phyloP scores from a whole-genome alignment of 1,140 invertebrate genomes.

The Drosophila rufa region DNA sequence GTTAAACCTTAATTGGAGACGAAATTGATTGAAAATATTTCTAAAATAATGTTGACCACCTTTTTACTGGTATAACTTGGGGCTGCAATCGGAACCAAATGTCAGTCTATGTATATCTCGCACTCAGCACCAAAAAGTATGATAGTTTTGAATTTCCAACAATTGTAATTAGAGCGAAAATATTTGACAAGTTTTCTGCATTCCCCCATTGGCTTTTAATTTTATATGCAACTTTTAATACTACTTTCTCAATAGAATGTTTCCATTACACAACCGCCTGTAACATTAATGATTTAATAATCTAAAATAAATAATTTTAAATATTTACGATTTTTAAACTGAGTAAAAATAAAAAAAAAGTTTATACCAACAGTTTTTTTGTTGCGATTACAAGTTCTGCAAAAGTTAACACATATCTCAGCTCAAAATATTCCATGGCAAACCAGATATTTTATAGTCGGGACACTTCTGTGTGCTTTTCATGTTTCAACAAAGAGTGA shows the following conservation, averaged over 20 bases:
- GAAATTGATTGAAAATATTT: too few relatives aligned
- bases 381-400: not conserved
- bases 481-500: conserved; percentile 22
- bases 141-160: not conserved
- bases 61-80: too few relatives aligned
- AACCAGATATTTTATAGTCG: conserved; percentile 11
- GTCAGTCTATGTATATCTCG: too few relatives aligned
- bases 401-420: not conserved
- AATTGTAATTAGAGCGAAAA: too few relatives aligned
- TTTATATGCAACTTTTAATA: too few relatives aligned
- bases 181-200: too few relatives aligned
- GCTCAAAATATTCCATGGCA: not conserved
- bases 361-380: not conserved
- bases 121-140: not conserved
- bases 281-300: not conserved
- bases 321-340: not conserved
- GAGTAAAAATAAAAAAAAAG: not conserved
- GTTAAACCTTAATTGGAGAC: too few relatives aligned
- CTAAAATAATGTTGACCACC: too few relatives aligned
- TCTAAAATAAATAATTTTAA: not conserved
- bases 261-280: too few relatives aligned
- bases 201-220: not conserved
- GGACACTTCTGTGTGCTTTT: not conserved
- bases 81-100: too few relatives aligned
- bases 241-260: too few relatives aligned